Percentiles rank a stretch among this genome's conserved stretches.
phyloP scores from a whole-genome alignment of 2,888 invertebrate genomes.

The Cyclophora albipunctata region DNA sequence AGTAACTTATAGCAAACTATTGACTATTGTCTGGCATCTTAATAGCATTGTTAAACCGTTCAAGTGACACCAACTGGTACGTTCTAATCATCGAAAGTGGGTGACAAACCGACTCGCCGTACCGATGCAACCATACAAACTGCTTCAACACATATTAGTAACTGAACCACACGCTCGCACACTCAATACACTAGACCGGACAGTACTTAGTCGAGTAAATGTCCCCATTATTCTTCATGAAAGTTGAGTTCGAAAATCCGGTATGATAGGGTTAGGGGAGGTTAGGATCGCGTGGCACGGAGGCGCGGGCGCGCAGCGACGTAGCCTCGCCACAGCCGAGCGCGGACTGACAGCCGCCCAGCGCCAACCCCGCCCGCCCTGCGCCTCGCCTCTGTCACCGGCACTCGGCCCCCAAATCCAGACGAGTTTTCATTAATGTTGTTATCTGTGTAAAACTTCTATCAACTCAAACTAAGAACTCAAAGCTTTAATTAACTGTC shows the following conservation, averaged over 20 bases:
- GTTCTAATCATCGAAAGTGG: constrained; percentile 52
- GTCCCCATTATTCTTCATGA: constrained; percentile 31
- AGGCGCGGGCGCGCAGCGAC: constrained; percentile 17
- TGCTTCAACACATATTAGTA: constrained; percentile 44
- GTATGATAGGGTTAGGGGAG: constrained; percentile 18
- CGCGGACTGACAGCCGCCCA: constrained; percentile 51
- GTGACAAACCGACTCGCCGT: constrained; percentile 48
- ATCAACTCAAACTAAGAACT: constrained; percentile 60
- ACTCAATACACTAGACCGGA: constrained; percentile 43
- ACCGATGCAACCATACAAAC: constrained; percentile 62
- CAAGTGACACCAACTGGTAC: constrained; percentile 34
- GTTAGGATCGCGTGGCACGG: constrained; percentile 38
- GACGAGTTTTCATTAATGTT: constrained; percentile 71
- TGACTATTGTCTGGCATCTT: constrained; percentile 30
- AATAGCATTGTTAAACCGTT: constrained; percentile 25
- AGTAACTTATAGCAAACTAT: no score
- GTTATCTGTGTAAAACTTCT: constrained; percentile 70
- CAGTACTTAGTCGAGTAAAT: constrained; percentile 20
- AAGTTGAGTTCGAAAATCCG: constrained; percentile 28
- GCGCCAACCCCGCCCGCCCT: constrained; percentile 44
- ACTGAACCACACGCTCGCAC: constrained; percentile 47
- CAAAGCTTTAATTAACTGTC: constrained; percentile 67
- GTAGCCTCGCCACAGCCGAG: constrained; percentile 38
- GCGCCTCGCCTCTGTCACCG: constrained; percentile 52
- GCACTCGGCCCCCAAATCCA: constrained; percentile 64